Evolutionary conservation across 2,888 invertebrate genomes (phyloP), one percentile per base, ranked within the genome.

Genomic region (Encarsia formosa): DNA sequence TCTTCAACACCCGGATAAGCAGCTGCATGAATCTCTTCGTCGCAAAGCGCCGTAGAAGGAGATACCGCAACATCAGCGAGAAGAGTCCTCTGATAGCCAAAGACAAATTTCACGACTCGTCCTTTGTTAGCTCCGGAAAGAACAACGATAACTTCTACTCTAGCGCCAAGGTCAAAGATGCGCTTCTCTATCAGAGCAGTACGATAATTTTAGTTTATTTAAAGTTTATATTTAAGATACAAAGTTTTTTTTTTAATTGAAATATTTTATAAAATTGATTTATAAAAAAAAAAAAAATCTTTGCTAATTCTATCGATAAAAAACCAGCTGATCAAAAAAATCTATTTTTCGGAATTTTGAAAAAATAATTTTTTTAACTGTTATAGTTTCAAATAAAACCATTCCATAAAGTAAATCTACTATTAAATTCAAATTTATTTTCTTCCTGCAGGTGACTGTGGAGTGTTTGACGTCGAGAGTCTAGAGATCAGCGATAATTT

Each of bases 1-100:
- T 79, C 55, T 86, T 83, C 71, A 86, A 86, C 63, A 77, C 76
- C 8, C 73, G 75, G 8, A 76, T 87, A 52, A 82, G 79, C 34
- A 74, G 72, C 3, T 77, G 79, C 54, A 74, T 79, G 20, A 76
- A 76, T 60, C 76, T 78, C 59, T 70, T 79, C 1, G 73, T 77
- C 47, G 73, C 75, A 29, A 79, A 77, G 57, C 76, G 76, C 15
- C 46, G 52, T 15, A 18, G 32, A 16, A 78, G 77, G 53, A 69
- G 74, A 31, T 84, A 83, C 61, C 79, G 78, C 32, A 83, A 83
- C 75, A 70, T 81, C 13, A 70, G 64, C 31, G 81, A 82, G 65
- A 58, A 64, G 16, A 68, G 62, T 39, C 71, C 73, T 2, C 59
- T 73, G 18, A 61, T 73, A 6, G 49, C 59, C 5, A 70, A 63